Evolutionary conservation across 2,113 vertebrate species (phyloP).

Genomic region (Oncorhynchus gorbuscha): DNA sequence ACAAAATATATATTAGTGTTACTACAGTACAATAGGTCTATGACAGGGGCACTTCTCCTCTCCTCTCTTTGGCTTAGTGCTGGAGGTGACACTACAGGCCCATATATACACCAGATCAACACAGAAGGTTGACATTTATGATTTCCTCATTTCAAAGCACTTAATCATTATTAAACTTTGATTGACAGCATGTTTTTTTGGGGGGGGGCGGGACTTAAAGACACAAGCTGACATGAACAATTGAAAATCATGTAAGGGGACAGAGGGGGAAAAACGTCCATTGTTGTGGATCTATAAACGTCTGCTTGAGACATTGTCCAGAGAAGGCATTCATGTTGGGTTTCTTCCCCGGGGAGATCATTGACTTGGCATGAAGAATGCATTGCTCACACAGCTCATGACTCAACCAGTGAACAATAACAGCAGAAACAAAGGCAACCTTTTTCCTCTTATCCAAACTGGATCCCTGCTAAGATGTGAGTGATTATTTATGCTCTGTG

Average conservation of each 20-base stretch:
- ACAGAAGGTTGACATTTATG: conserved; percentile 40
- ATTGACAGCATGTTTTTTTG: conserved; percentile 7
- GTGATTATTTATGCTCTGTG: background rate
- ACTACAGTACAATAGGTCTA: no score
- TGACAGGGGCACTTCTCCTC: conserved; percentile 17
- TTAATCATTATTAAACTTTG: background rate
- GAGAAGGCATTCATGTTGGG: no score
- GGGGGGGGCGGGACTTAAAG: no score
- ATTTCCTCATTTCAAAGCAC: conserved; percentile 9
- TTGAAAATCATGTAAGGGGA: background rate
- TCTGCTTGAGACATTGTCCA: background rate
- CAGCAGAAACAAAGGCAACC: conserved; percentile 36
- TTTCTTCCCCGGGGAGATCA: background rate
- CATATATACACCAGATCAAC: conserved; percentile 29
- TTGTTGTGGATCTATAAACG: background rate
- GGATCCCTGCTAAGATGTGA: background rate
- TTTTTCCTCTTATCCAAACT: background rate
- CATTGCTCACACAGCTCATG: conserved; percentile 27
- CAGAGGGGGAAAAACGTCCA: conserved; percentile 22
- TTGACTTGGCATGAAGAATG: background rate
- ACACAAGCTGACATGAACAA: conserved; percentile 32
- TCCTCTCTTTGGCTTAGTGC: conserved; percentile 51
- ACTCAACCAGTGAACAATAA: conserved; percentile 44
- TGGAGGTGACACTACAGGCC: conserved; percentile 40
- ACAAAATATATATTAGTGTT: no score